Evolutionary conservation across 2,888 invertebrate species (phyloP).

Genomic region (Leptinotarsa tumamoca): DNA sequence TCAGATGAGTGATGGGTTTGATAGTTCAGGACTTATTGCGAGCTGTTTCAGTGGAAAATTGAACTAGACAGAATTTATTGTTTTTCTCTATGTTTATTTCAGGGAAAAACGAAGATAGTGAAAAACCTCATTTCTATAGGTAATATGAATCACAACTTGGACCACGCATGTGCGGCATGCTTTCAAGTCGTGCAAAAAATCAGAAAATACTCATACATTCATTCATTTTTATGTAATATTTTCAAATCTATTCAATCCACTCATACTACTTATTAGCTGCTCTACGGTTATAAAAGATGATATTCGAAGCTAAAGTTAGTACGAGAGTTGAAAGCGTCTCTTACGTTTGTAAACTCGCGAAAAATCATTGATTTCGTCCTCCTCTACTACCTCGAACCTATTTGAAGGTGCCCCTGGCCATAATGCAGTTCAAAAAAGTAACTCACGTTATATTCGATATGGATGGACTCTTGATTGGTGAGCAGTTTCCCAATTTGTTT

Average conservation of each 20-base stretch:
- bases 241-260: background rate
- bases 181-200: slow-evolving; percentile 4
- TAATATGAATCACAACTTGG: background rate
- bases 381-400: background rate
- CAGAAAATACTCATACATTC: background rate
- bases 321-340: background rate
- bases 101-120: slow-evolving; percentile 4
- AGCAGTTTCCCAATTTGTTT: slow-evolving; percentile 38
- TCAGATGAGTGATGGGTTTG: background rate
- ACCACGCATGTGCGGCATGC: slow-evolving; percentile 6
- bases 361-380: slow-evolving; percentile 7
- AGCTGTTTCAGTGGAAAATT: background rate
- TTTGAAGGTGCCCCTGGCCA: background rate
- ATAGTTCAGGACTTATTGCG: too few species aligned
- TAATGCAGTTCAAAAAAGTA: slow-evolving; percentile 69
- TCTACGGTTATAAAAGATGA: background rate
- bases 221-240: background rate
- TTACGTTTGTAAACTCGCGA: background rate
- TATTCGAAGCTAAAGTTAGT: slow-evolving; percentile 1
- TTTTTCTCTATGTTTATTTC: background rate
- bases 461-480: slow-evolving; percentile 75
- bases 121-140: background rate
- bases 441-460: slow-evolving; percentile 84
- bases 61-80: background rate
- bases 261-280: background rate